Evolutionary conservation across 2,797 vertebrate genomes (phyloP).

Genomic region (Melanotaenia boesemani): DNA sequence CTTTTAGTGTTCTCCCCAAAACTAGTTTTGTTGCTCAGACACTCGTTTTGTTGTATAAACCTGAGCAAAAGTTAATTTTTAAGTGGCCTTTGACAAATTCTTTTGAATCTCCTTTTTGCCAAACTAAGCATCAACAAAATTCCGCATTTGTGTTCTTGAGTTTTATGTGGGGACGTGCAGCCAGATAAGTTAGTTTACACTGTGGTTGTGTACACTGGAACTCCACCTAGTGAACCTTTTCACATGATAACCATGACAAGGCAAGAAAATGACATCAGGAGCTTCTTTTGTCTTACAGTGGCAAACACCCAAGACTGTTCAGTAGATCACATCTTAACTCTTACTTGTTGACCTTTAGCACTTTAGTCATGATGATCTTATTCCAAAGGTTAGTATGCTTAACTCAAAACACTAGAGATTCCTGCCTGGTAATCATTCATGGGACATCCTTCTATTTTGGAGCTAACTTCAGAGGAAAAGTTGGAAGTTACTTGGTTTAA

Average conservation of each 20-base stretch:
- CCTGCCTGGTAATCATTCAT: not conserved
- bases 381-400: conserved; percentile 57
- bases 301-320: conserved; percentile 4
- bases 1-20: not conserved
- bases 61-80: not conserved
- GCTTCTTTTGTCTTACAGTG: conserved; percentile 11
- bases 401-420: conserved; percentile 15
- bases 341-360: conserved; percentile 19
- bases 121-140: not conserved
- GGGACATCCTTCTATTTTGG: not conserved
- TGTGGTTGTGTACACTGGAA: not conserved
- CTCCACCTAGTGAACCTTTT: conserved; percentile 3
- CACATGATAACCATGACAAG: conserved; percentile 3
- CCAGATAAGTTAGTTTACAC: not conserved
- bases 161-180: not conserved
- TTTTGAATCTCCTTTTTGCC: not conserved
- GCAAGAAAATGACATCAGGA: conserved; percentile 4
- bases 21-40: no score
- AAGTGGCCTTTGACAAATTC: not conserved
- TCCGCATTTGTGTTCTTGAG: not conserved
- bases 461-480: not conserved
- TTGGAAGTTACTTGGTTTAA: not conserved
- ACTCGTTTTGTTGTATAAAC: not conserved
- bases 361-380: conserved; percentile 22
- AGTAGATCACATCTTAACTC: conserved; percentile 20